Percentiles rank a stretch among this genome's conserved stretches.
These are phyloP conservation scores for Varanus komodoensis DNA, from an alignment of 2,113 vertebrate species.

Conservation along the genomic window DNA sequence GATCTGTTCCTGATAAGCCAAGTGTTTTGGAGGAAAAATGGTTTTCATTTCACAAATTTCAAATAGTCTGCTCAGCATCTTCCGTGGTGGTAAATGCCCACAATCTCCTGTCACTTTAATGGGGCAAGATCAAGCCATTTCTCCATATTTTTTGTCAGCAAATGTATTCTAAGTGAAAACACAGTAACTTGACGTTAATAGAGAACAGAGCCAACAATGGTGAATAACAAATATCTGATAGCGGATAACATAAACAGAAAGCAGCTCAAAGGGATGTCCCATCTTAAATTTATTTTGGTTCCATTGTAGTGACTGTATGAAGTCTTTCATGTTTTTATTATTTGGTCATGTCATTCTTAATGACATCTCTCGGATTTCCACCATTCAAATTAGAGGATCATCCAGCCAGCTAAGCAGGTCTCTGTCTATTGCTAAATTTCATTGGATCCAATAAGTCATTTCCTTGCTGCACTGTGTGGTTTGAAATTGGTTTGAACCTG, in stretches of 20 bases:
- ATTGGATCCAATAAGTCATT: background rate
- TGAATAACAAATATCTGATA: constrained; percentile 56
- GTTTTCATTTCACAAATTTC: background rate
- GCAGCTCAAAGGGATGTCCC: constrained; percentile 76
- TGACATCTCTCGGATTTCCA: constrained; percentile 41
- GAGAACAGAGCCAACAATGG: constrained; percentile 62
- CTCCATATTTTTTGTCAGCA: constrained; percentile 37
- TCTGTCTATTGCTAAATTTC: background rate
- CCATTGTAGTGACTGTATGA: constrained; percentile 78
- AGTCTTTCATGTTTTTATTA: constrained; percentile 56
- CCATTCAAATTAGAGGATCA: background rate
- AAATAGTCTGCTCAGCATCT: background rate
- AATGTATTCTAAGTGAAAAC: constrained; percentile 65
- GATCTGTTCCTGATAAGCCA: constrained; percentile 22
- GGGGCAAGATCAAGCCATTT: constrained; percentile 12
- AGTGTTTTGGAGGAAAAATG: background rate
- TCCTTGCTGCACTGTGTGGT: background rate
- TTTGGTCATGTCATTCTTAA: background rate
- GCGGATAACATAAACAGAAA: constrained; percentile 72
- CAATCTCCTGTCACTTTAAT: background rate
- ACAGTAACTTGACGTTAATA: constrained; percentile 64
- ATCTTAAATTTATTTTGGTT: constrained; percentile 87
- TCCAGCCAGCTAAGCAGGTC: background rate
- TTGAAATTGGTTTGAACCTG: background rate
- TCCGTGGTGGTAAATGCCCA: constrained; percentile 7